Evolutionary conservation across 2,888 invertebrate genomes (phyloP).

Genomic region (Barypeithes pellucidus): DNA sequence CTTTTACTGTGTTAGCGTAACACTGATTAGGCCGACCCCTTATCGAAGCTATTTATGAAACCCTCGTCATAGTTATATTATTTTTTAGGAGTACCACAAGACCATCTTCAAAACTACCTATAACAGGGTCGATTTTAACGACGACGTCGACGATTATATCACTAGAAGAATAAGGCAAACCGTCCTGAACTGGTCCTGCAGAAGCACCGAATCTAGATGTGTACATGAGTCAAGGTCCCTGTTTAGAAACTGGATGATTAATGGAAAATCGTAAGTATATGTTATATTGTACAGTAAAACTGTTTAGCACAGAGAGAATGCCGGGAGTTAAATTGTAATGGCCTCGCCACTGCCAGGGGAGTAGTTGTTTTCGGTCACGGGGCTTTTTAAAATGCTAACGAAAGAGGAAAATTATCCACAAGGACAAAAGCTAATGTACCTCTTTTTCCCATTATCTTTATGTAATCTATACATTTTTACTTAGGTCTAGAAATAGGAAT

Average conservation of each 20-base stretch:
- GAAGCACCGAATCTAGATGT: conserved; percentile 72
- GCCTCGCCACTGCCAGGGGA: too few species aligned
- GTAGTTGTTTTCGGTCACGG: too few species aligned
- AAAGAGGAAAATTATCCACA: too few species aligned
- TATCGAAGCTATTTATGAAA: too few species aligned
- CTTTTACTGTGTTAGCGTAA: too few species aligned
- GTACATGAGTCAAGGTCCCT: conserved; percentile 70
- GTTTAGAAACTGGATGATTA: conserved; percentile 73
- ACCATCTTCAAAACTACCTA: conserved; percentile 71
- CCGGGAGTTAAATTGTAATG: too few species aligned
- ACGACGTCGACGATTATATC: conserved; percentile 72
- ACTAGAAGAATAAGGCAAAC: conserved; percentile 73
- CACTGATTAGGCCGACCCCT: too few species aligned
- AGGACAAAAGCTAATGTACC: too few species aligned
- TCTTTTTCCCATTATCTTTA: too few species aligned
- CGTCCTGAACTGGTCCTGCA: conserved; percentile 75
- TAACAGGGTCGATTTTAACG: conserved; percentile 72
- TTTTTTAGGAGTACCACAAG: conserved; percentile 70
- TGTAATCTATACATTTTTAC: not conserved
- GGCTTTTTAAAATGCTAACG: too few species aligned
- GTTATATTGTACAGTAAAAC: not conserved
- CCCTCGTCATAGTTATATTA: too few species aligned
- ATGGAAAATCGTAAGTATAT: conserved; percentile 67
- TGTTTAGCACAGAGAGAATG: too few species aligned
- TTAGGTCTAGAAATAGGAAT: conserved; percentile 24